phyloP scores from a whole-genome alignment of 1,140 invertebrate species.

The Neomicropteryx cornuta region DNA sequence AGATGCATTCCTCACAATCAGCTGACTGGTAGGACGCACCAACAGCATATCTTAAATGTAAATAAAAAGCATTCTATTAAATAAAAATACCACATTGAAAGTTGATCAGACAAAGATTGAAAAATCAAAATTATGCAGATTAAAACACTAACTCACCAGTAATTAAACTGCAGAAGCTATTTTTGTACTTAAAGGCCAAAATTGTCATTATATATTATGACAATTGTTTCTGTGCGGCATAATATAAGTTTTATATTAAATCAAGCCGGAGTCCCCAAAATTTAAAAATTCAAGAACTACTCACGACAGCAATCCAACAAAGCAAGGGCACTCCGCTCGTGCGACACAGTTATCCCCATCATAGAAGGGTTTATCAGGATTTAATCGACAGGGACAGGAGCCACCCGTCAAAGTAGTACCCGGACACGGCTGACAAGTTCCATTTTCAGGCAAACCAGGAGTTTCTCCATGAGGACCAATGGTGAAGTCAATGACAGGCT shows the following conservation, averaged over 20 bases:
- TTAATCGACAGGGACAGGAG: conserved; percentile 39
- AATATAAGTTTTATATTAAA: conserved; percentile 5
- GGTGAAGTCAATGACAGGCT: too few relatives aligned
- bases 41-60: conserved; percentile 49
- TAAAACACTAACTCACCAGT: too few relatives aligned
- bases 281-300: too few relatives aligned
- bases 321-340: conserved; percentile 61
- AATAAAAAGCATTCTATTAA: too few relatives aligned
- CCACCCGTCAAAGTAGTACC: conserved; percentile 22
- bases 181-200: too few relatives aligned
- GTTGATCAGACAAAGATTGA: not conserved
- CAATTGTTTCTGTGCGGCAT: too few relatives aligned
- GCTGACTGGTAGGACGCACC: conserved; percentile 54
- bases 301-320: conserved; percentile 54
- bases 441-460: too few relatives aligned
- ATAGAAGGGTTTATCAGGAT: conserved; percentile 41
- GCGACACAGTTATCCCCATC: conserved; percentile 61
- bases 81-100: conserved; percentile 6
- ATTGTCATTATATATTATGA: too few relatives aligned
- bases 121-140: too few relatives aligned
- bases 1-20: conserved; percentile 66
- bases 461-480: not conserved
- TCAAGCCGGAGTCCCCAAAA: too few relatives aligned
- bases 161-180: too few relatives aligned
- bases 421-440: conserved; percentile 34